phyloP scores from a whole-genome alignment of 2,797 vertebrate genomes.

The Darevskia nairensis region DNA sequence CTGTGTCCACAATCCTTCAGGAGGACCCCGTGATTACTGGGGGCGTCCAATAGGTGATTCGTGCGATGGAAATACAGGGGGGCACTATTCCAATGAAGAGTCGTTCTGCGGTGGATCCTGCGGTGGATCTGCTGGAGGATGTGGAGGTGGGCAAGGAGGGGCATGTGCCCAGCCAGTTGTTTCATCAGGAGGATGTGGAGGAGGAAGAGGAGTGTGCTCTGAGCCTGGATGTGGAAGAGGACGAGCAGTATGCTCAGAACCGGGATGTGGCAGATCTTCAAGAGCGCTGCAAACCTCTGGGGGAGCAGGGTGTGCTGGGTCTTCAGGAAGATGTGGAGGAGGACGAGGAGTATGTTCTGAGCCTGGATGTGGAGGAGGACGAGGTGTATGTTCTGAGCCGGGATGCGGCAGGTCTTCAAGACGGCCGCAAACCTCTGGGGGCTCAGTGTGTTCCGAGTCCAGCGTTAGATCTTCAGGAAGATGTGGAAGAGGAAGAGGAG shows the following conservation, averaged over 20 bases:
- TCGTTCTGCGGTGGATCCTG: slow-evolving; percentile 17
- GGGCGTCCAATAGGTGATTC: slow-evolving; percentile 15
- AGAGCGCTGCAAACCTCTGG: neutral
- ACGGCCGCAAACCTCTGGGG: neutral
- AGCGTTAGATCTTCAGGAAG: neutral
- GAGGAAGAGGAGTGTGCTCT: neutral
- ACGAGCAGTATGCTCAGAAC: slow-evolving; percentile 12
- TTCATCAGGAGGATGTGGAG: slow-evolving; percentile 18
- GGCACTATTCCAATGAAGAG: neutral
- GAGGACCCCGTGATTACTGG: slow-evolving; percentile 35
- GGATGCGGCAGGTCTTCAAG: slow-evolving; percentile 15
- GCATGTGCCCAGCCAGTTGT: neutral
- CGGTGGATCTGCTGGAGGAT: accelerated
- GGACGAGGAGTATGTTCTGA: neutral
- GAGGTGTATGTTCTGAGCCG: slow-evolving; percentile 20
- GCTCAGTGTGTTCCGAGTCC: slow-evolving; percentile 24
- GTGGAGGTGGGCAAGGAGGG: accelerated
- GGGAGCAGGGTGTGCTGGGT: slow-evolving; percentile 27
- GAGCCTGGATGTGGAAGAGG: slow-evolving; percentile 29
- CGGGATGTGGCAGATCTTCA: slow-evolving; percentile 12
- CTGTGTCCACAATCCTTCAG: slow-evolving; percentile 32
- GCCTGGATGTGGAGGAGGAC: neutral
- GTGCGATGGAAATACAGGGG: slow-evolving; percentile 12
- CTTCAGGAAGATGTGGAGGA: neutral
- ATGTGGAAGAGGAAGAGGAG: neutral